phyloP scores from a whole-genome alignment of 2,797 vertebrate genomes.

The Acanthis flammea region DNA sequence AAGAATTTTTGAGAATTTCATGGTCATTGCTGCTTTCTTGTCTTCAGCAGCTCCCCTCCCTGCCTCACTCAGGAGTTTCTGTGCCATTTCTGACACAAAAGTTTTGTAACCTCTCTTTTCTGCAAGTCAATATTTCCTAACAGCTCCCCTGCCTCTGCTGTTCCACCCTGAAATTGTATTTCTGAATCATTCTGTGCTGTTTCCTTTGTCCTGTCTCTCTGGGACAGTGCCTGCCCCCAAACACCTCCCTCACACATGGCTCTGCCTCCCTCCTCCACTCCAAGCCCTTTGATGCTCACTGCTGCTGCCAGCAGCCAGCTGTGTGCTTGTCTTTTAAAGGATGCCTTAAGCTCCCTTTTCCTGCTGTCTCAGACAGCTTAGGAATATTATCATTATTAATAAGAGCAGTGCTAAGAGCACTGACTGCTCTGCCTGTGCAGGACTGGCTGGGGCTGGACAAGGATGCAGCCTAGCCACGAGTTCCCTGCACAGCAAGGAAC shows the following conservation, averaged over 20 bases:
- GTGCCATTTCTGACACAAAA: not conserved
- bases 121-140: not conserved
- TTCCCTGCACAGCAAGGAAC: not conserved
- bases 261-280: not conserved
- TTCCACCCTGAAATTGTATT: not conserved
- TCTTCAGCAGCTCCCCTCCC: not conserved
- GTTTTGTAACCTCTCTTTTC: not conserved
- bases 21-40: not conserved
- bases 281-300: conserved; percentile 12
- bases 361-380: not conserved
- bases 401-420: not conserved
- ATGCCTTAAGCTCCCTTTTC: not conserved
- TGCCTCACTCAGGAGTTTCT: not conserved
- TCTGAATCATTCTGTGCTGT: not conserved
- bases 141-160: not conserved
- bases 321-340: not conserved
- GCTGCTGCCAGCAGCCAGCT: conserved; percentile 26
- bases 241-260: not conserved
- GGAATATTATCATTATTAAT: not conserved
- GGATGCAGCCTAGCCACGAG: not conserved
- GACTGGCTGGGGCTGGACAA: not conserved
- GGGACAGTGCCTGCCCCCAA: not conserved
- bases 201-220: not conserved
- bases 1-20: not conserved
- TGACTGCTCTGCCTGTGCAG: not conserved